Percentiles rank a stretch among this genome's conserved stretches.
Conservation (phyloP, 2,113 vertebrate species). For the Nymphicus hollandicus region DNA sequence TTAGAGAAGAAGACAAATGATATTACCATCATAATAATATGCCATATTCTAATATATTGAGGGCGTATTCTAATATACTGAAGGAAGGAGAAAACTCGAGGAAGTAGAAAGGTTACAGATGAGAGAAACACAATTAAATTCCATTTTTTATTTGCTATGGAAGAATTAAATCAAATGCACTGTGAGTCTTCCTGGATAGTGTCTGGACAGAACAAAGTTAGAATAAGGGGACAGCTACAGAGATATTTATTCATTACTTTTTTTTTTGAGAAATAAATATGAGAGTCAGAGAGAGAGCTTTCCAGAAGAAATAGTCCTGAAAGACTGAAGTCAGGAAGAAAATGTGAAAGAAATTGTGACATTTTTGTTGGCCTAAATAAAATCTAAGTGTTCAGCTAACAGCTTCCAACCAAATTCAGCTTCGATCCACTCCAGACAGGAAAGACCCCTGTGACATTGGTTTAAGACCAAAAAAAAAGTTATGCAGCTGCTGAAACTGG, state of each 20-base stretch:
- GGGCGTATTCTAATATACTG: slow-evolving; percentile 24
- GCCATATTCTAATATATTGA: slow-evolving; percentile 29
- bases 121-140: slow-evolving; percentile 64
- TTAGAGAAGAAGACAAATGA: slow-evolving; percentile 28
- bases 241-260: fast-evolving
- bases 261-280: fast-evolving
- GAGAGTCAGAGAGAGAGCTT: background rate
- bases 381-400: background rate
- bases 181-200: background rate
- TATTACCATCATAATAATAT: background rate
- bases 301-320: background rate
- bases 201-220: background rate
- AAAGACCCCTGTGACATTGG: background rate
- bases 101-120: slow-evolving; percentile 51
- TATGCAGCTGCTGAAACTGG: background rate
- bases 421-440: background rate
- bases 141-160: slow-evolving; percentile 13
- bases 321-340: background rate
- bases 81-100: background rate
- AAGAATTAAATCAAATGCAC: slow-evolving; percentile 12
- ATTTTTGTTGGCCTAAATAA: background rate
- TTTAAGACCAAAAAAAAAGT: background rate
- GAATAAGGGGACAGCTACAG: background rate
- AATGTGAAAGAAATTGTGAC: background rate
- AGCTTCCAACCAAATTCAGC: background rate